Base-by-base conservation (phyloP, 2,888 invertebrate genomes). In the Digitonthophagus gazella region DNA sequence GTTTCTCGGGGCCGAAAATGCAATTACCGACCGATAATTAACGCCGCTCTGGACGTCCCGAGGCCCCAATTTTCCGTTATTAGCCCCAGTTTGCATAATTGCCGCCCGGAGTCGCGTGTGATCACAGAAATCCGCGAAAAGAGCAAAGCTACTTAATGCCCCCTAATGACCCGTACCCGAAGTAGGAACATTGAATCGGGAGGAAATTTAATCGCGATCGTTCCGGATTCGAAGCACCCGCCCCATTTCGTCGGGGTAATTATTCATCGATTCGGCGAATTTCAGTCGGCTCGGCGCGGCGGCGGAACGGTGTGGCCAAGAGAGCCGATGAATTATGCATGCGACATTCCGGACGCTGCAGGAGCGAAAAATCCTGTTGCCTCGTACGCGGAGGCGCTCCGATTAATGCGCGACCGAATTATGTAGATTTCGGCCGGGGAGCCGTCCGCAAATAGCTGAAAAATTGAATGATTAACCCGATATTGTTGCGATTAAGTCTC, bases 291-390 rank as follows among this genome's bases (percentile, higher is more conserved):
- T n/a, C n/a, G n/a, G n/a, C n/a, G n/a, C n/a, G n/a, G n/a, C n/a
- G n/a, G n/a, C n/a, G n/a, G n/a, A n/a, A n/a, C n/a, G n/a, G n/a
- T n/a, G n/a, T n/a, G n/a, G n/a, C n/a, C n/a, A n/a, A n/a, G n/a
- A n/a, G n/a, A n/a, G n/a, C n/a, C n/a, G n/a, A 57, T 57, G 16
- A 57, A 57, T 57, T 57, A 57, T 57, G 14, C 57, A 57, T 57
- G 16, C 14, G 16, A 14, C 57, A 16, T 57, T 57, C 16, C 57
- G 57, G 11, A n/a, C n/a, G 6, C 57, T 1, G 5, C 4, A 14
- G 4, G 57, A 57, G 16, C n/a, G n/a, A 56, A 56, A 57, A 57
- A 57, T 57, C 57, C 16, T 16, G 57, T 16, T 57, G 5, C 15
- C 16, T 57, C 11, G 57, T 57, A 57, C 15, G 16, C 57, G 57